Evolutionary conservation across 1,140 invertebrate genomes (phyloP).

Genomic region (Acromyrmex echinatior): DNA sequence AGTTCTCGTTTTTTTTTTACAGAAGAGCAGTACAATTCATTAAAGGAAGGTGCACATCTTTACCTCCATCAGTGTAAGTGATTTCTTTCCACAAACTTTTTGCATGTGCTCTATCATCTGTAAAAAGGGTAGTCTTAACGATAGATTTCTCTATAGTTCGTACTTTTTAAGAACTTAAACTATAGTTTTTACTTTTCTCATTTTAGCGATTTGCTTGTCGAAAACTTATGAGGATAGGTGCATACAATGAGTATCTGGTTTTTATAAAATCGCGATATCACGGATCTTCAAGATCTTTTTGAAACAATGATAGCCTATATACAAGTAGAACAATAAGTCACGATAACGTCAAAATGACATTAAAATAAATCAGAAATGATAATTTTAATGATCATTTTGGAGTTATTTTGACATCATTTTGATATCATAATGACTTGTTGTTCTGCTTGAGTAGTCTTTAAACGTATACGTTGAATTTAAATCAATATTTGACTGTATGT

Average conservation of each 20-base stretch:
- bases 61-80: conserved; percentile 67
- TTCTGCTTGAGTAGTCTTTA: not conserved
- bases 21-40: conserved; percentile 66
- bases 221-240: not conserved
- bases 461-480: not conserved
- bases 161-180: not conserved
- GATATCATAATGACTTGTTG: not conserved
- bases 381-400: too few species aligned
- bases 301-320: not conserved
- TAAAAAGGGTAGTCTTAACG: conserved; percentile 48
- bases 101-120: conserved; percentile 60
- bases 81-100: not conserved
- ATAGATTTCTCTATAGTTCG: conserved; percentile 9
- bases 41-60: conserved; percentile 47
- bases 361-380: too few species aligned
- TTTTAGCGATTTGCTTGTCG: conserved; percentile 1
- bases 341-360: too few species aligned
- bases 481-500: conserved; percentile 6
- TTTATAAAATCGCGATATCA: conserved; percentile 3
- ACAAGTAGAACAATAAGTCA: too few species aligned
- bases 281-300: conserved; percentile 39
- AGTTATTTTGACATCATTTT: too few species aligned
- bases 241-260: not conserved
- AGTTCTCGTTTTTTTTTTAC: conserved; percentile 55
- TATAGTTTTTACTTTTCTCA: not conserved